A percentile compares a stretch with the other conserved stretches of the same genome.
Evolutionary conservation across 2,888 invertebrate species (phyloP).

Genomic region (Sisyra nigra): DNA sequence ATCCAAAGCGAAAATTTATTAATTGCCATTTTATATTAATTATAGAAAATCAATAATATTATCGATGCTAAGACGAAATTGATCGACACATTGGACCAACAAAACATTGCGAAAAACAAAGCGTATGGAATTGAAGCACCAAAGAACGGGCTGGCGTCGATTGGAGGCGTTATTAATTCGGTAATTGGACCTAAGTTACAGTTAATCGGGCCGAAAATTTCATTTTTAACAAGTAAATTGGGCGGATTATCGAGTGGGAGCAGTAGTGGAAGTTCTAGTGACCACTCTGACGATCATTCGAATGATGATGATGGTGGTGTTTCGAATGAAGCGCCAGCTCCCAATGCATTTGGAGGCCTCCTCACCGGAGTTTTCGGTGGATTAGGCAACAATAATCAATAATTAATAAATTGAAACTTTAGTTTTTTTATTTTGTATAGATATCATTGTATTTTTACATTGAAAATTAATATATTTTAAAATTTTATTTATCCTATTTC

Average conservation of each 20-base stretch:
- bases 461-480: no score
- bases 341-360: constrained; percentile 14
- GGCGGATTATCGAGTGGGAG: constrained; percentile 27
- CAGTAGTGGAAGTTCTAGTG: constrained; percentile 20
- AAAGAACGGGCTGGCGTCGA: constrained; percentile 25
- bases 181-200: constrained; percentile 48
- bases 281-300: constrained; percentile 11
- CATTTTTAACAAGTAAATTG: constrained; percentile 23
- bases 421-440: no score
- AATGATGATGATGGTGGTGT: constrained; percentile 5
- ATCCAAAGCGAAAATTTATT: not conserved
- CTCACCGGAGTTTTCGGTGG: constrained; percentile 20
- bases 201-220: constrained; percentile 34
- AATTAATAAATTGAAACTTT: no score
- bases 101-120: constrained; percentile 60
- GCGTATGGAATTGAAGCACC: constrained; percentile 56
- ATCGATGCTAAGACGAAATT: constrained; percentile 64
- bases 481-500: no score
- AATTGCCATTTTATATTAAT: constrained; percentile 10
- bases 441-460: no score
- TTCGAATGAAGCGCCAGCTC: constrained; percentile 15
- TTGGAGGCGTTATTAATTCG: constrained; percentile 49
- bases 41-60: constrained; percentile 69
- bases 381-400: no score
- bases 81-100: constrained; percentile 48